Conservation (phyloP, 64 coral and sea anemone genomes). For the Acropora tenuis region DNA sequence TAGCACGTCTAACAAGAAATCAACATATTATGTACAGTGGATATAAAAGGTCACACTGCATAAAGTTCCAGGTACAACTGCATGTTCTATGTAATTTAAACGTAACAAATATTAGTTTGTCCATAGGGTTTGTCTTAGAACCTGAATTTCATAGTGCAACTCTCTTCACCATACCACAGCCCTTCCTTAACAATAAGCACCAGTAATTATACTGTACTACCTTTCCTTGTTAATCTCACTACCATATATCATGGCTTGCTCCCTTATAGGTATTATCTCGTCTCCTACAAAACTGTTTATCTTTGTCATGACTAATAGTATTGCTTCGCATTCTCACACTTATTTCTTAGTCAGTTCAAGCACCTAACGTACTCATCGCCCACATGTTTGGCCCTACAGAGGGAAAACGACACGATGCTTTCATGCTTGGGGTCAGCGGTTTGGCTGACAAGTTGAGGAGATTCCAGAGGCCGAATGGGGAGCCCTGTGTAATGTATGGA, state of each 20-base stretch:
- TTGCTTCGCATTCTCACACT: neutral
- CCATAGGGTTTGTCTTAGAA: too few species aligned
- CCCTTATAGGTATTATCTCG: too few species aligned
- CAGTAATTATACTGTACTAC: too few species aligned
- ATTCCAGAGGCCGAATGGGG: constrained; percentile 37
- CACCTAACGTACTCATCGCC: neutral
- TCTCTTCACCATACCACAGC: too few species aligned
- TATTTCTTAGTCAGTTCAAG: constrained; percentile 6
- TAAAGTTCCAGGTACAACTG: neutral
- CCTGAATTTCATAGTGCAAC: too few species aligned
- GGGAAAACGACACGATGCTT: neutral
- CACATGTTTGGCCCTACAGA: constrained; percentile 11
- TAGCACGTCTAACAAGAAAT: neutral
- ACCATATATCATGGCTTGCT: neutral
- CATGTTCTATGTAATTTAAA: neutral
- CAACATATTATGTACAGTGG: neutral
- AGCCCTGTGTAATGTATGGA: neutral
- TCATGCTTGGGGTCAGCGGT: neutral
- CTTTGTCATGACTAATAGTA: too few species aligned
- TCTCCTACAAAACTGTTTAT: too few species aligned
- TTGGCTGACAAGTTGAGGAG: neutral
- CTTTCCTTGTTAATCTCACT: too few species aligned
- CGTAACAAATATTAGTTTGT: too few species aligned
- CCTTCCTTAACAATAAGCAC: too few species aligned
- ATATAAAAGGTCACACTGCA: neutral